These are phyloP conservation scores for Drosophila navojoa DNA, from an alignment of 1,140 invertebrate species.

Conservation along the genomic window DNA sequence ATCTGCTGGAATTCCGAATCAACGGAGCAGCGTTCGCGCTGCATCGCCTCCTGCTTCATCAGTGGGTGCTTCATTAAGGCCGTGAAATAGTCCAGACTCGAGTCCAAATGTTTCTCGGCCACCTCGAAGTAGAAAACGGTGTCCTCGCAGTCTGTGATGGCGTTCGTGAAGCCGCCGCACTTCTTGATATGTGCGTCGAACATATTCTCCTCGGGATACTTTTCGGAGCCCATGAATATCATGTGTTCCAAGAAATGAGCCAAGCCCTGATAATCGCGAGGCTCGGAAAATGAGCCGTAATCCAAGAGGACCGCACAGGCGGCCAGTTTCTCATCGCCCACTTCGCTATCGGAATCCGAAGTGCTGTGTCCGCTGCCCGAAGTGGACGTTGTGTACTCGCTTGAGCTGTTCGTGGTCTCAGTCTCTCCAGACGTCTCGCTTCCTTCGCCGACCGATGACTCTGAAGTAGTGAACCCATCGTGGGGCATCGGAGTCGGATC, in stretches of 20 bases:
- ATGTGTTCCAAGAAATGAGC: slow-evolving; percentile 98
- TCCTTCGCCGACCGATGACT: slow-evolving; percentile 50
- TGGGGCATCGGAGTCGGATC: slow-evolving; percentile 84
- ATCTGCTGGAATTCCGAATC: slow-evolving; percentile 88
- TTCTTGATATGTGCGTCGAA: slow-evolving; percentile 92
- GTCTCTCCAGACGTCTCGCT: slow-evolving; percentile 20
- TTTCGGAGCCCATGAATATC: slow-evolving; percentile 96
- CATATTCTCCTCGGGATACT: slow-evolving; percentile 93
- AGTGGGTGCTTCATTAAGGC: slow-evolving; percentile 95
- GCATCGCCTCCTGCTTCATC: slow-evolving; percentile 93
- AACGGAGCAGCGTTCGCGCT: slow-evolving; percentile 95
- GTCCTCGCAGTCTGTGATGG: slow-evolving; percentile 92
- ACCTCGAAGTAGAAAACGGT: slow-evolving; percentile 96
- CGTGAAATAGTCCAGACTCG: slow-evolving; percentile 93
- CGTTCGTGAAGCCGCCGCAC: slow-evolving; percentile 92
- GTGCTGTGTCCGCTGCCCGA: slow-evolving; percentile 67
- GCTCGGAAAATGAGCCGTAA: slow-evolving; percentile 89
- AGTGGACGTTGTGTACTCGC: slow-evolving; percentile 46
- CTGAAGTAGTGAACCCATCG: slow-evolving; percentile 68
- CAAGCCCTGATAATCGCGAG: slow-evolving; percentile 91
- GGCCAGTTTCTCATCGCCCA: slow-evolving; percentile 85
- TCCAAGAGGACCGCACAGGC: slow-evolving; percentile 89
- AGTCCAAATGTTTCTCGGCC: slow-evolving; percentile 89
- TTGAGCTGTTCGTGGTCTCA: slow-evolving; percentile 40
- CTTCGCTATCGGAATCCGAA: slow-evolving; percentile 83